Evolutionary conservation across 2,113 vertebrate species (phyloP), one percentile per base, ranked within the genome.

Genomic region (Oncorhynchus masou): DNA sequence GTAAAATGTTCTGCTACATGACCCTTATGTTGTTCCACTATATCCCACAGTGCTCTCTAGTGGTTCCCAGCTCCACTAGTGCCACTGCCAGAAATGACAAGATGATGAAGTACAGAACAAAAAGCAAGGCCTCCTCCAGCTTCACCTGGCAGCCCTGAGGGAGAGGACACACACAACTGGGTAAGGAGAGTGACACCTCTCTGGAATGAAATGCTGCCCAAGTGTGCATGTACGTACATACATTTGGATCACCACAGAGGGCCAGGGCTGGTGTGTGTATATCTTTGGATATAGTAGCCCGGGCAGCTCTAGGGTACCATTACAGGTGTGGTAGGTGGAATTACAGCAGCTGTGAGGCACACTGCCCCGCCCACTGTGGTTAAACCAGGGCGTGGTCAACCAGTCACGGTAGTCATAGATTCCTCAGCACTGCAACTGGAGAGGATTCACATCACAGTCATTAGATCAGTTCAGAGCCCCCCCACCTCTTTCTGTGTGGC

Each of bases 321-420:
- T 88, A 78, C 91, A 92, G 57, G 57, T 82, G 11, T n/a, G 16
- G 78, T 81, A 88, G 25, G 70, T 84, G 22, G 69, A 57, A 29
- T 88, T 90, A 74, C 91, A 92, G 85, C 91, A 92, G 77, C 89
- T 92, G 45, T 34, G 83, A 73, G 91, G 91, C 69, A 91, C 68
- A 1, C 4, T 3, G 11, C 31, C 15, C 24, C 73, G 31, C 11
- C 86, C 87, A 3, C 73, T 86, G 1, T 19, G 65, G 51, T 86
- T 88, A 79, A 88, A 90, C 91, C 91, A 92, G 45, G 86, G 48
- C 4, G 81, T 91, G 29, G 77, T 19, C 20, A 81, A n/a, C 91
- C 91, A 92, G 80, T 92, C 91, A 0, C 5, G 86, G 84, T 86
- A 91, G 77, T 74, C 74, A 57, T 66, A 73, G 22, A 91, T 71